Conservation (phyloP, 2,113 vertebrate species). For the Pipra filicauda region DNA sequence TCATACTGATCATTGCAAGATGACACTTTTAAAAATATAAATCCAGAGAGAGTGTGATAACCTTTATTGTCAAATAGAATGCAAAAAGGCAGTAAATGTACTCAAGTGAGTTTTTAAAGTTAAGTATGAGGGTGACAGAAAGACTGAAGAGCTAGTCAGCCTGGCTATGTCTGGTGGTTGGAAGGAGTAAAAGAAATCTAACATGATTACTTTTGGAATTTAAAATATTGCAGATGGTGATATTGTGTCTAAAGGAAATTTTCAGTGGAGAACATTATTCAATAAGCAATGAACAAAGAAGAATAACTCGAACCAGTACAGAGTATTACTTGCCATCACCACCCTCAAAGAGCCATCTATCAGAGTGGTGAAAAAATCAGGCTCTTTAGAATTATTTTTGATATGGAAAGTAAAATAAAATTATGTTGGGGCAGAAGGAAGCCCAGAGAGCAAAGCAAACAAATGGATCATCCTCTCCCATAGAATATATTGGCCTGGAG, state of each 20-base stretch:
- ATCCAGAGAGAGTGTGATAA: neutral
- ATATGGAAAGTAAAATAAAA: neutral
- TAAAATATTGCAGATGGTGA: neutral
- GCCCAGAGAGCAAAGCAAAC: neutral
- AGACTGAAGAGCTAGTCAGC: conserved; percentile 13
- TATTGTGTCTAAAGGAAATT: neutral
- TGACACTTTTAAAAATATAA: conserved; percentile 28
- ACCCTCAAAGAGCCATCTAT: neutral
- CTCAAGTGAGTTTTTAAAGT: neutral
- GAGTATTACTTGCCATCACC: neutral
- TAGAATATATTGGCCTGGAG: neutral
- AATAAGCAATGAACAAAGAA: neutral
- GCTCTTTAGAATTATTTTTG: neutral
- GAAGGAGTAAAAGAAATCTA: neutral
- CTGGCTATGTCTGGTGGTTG: neutral
- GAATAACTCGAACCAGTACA: neutral
- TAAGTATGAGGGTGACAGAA: neutral
- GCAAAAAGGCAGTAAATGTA: neutral
- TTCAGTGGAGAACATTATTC: neutral
- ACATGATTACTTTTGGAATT: neutral
- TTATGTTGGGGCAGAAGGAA: neutral
- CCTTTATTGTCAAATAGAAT: conserved; percentile 43
- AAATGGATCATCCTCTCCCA: neutral
- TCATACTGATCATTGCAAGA: conserved; percentile 25
- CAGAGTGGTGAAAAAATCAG: neutral